Evolutionary conservation across 2,888 invertebrate genomes (phyloP), one percentile per base, ranked within the genome.

Genomic region (Ligdia adustata): DNA sequence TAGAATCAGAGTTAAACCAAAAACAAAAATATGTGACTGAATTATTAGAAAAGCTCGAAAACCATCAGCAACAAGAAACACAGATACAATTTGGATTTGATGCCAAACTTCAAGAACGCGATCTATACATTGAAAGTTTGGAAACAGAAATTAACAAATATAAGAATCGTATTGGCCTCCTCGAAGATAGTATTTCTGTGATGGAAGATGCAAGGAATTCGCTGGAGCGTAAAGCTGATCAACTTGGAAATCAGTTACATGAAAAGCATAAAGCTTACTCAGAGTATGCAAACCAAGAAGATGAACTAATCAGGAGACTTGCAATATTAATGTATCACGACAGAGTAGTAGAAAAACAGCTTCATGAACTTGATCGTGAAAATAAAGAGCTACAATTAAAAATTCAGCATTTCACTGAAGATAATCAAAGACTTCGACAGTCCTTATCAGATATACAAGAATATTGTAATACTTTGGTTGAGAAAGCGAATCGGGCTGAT

Each of bases 101-200:
- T 52, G 93, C 94, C 1, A 95, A 95, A 79, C 75, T 96, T 6
- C 94, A 94, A 70, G 95, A 96, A 74, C 89, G 94, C 51, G 94
- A 95, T 69, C 89, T 94, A 33, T 94, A 93, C 52, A 93, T 95
- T 42, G 95, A 96, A 75, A 93, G 92, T 24, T 82, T 95, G 46
- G 94, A 95, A 74, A 78, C 89, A 15, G 95, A 95, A 65, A 89
- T 94, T 35, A 81, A 75, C 1, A 92, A 93, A 62, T 92, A 93
- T 42, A 93, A 93, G 60, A 91, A 91, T 4, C 92, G 93, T 62
- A 92, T 93, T 24, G 86, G 90, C 18, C 92, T 92, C 20, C 89
- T 95, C 22, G 93, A 95, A 69, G 94, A 95, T 69, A 92, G 92
- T 53, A 79, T 94, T 26, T 91, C 91, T 4, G 70, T 78, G 1